A percentile compares a stretch with the other conserved stretches of the same genome.
phyloP scores from a whole-genome alignment of 2,113 vertebrate species.

The Phrynosoma platyrhinos region DNA sequence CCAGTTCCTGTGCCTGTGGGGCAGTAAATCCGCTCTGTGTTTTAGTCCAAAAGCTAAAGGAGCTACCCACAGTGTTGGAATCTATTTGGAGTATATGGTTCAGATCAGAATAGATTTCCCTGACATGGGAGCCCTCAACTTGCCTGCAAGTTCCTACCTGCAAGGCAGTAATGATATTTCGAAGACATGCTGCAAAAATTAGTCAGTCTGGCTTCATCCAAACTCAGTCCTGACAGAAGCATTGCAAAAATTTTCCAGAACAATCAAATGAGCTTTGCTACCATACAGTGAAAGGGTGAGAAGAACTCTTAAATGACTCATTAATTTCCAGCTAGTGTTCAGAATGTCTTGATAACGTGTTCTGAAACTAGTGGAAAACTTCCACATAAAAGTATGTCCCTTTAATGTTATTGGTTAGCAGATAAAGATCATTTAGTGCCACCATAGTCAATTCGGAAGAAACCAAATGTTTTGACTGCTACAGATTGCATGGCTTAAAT shows the following conservation, averaged over 20 bases:
- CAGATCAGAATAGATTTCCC: no score
- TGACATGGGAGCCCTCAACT: no score
- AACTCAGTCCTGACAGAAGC: neutral
- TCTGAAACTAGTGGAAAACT: neutral
- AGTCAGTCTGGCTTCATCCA: neutral
- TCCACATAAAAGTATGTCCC: neutral
- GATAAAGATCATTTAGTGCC: neutral
- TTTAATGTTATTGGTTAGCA: neutral
- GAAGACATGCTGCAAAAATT: neutral
- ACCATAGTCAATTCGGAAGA: neutral
- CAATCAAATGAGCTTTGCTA: neutral
- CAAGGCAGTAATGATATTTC: neutral
- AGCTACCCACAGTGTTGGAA: neutral
- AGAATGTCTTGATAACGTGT: neutral
- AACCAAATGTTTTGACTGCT: accelerated
- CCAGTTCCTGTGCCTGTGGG: neutral
- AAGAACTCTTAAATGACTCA: neutral
- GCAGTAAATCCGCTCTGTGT: neutral
- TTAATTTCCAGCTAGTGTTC: neutral
- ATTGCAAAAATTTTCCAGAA: neutral
- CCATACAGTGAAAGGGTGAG: neutral
- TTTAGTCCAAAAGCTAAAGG: no score
- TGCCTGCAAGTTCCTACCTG: no score
- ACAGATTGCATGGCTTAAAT: accelerated
- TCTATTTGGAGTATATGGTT: neutral